These are phyloP conservation scores for Dimorphilus gyrociliatus DNA, from an alignment of 2,888 invertebrate genomes.

Conservation along the genomic window DNA sequence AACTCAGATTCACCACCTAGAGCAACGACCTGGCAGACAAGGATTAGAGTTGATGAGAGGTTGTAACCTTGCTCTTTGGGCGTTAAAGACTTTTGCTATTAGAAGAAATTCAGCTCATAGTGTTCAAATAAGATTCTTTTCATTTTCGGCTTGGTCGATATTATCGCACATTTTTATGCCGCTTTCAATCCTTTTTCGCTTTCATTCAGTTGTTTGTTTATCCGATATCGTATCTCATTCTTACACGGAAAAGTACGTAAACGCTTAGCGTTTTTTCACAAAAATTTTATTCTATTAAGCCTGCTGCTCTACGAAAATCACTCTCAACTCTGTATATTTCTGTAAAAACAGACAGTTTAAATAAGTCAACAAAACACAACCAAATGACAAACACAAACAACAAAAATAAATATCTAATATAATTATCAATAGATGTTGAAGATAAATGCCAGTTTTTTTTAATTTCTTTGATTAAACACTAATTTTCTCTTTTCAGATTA, in stretches of 20 bases:
- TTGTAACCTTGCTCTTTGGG: slow-evolving; percentile 5
- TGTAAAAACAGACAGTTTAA: too few species aligned
- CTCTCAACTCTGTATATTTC: too few species aligned
- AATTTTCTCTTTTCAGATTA: too few species aligned
- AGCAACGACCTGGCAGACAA: slow-evolving; percentile 3
- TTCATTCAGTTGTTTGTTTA: slow-evolving; percentile 3
- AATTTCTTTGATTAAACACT: too few species aligned
- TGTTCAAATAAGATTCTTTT: slow-evolving; percentile 2
- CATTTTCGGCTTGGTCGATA: slow-evolving; percentile 2
- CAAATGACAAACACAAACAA: too few species aligned
- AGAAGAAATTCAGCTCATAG: slow-evolving; percentile 2
- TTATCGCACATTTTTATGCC: slow-evolving; percentile 4
- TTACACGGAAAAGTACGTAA: slow-evolving; percentile 2
- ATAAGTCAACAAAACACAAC: too few species aligned
- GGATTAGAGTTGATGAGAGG: slow-evolving; percentile 2
- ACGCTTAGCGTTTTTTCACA: neutral
- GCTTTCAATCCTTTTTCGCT: slow-evolving; percentile 4
- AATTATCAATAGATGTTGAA: too few species aligned
- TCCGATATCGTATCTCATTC: slow-evolving; percentile 3
- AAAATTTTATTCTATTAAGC: neutral
- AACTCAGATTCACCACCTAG: slow-evolving; percentile 1
- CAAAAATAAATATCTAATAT: too few species aligned
- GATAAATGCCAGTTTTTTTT: too few species aligned
- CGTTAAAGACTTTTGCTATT: slow-evolving; percentile 2
- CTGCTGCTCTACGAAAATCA: neutral